Percentiles rank a stretch among this genome's conserved stretches.
phyloP scores from a whole-genome alignment of 1,140 invertebrate genomes.

The Anoplophora glabripennis region DNA sequence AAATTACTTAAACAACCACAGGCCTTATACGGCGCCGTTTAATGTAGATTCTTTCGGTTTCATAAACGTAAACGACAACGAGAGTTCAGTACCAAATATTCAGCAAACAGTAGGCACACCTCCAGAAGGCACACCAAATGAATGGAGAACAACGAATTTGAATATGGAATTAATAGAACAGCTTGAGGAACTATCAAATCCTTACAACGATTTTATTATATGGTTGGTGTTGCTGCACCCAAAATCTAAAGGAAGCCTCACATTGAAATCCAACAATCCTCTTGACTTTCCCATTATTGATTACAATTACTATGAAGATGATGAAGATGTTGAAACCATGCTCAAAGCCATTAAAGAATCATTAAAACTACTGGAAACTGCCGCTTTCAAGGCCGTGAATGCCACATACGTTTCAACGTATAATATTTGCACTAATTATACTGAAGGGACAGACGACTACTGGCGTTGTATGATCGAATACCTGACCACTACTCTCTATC shows the following conservation, averaged over 20 bases:
- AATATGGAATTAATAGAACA: conserved; percentile 64
- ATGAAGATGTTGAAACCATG: conserved; percentile 63
- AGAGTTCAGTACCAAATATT: conserved; percentile 48
- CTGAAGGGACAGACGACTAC: too few species aligned
- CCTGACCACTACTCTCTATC: conserved; percentile 26
- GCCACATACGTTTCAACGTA: too few species aligned
- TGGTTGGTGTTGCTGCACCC: conserved; percentile 72
- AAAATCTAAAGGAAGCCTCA: conserved; percentile 68
- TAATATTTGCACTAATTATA: too few species aligned
- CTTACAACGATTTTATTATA: conserved; percentile 44
- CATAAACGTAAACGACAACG: conserved; percentile 43
- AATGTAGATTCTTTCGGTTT: conserved; percentile 73
- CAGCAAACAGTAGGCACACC: conserved; percentile 31
- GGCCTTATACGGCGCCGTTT: conserved; percentile 81
- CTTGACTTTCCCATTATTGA: conserved; percentile 69
- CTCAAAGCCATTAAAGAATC: conserved; percentile 64
- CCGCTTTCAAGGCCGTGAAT: too few species aligned
- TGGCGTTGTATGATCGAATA: too few species aligned
- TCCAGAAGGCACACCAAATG: conserved; percentile 63
- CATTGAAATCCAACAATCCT: conserved; percentile 66
- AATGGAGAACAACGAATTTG: conserved; percentile 73
- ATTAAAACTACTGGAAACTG: too few species aligned
- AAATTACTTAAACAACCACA: conserved; percentile 67
- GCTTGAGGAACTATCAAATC: conserved; percentile 61
- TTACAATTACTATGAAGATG: conserved; percentile 72